Evolutionary conservation across 2,797 vertebrate species (phyloP).

Genomic region (Gephyroberyx darwinii): DNA sequence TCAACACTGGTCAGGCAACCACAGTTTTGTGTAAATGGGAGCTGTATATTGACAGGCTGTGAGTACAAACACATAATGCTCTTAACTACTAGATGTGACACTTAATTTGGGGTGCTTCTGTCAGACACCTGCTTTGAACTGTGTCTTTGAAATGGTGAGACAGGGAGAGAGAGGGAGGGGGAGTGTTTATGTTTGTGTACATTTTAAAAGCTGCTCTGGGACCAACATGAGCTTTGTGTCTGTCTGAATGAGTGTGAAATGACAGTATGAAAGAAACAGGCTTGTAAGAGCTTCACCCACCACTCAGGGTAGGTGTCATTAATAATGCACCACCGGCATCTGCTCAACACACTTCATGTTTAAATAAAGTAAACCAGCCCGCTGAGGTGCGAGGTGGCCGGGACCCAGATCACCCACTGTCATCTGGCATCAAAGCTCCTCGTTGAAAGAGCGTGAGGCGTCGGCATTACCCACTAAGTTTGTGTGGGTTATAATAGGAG

Average conservation of each 20-base stretch:
- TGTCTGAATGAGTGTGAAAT: conserved; percentile 36
- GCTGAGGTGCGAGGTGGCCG: not conserved
- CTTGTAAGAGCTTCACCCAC: conserved; percentile 49
- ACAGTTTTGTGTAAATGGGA: not conserved
- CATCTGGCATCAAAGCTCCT: not conserved
- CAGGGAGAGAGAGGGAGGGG: not conserved
- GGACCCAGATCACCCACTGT: not conserved
- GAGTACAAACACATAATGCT: conserved; percentile 4
- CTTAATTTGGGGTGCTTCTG: not conserved
- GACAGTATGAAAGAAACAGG: conserved; percentile 31
- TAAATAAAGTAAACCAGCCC: conserved; percentile 37
- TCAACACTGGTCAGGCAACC: no score
- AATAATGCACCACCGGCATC: conserved; percentile 67
- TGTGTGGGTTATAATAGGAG: not conserved
- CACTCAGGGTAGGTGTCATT: conserved; percentile 48
- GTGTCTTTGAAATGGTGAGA: not conserved
- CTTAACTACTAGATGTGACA: not conserved
- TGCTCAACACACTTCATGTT: conserved; percentile 37
- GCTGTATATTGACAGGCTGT: not conserved
- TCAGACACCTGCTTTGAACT: not conserved
- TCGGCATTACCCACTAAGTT: not conserved
- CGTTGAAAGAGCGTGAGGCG: not conserved
- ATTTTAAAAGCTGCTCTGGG: conserved; percentile 21
- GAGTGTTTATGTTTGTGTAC: conserved; percentile 9
- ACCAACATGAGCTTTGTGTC: conserved; percentile 2